Base-by-base conservation (phyloP, 2,113 vertebrate genomes). In the Mola mola region DNA sequence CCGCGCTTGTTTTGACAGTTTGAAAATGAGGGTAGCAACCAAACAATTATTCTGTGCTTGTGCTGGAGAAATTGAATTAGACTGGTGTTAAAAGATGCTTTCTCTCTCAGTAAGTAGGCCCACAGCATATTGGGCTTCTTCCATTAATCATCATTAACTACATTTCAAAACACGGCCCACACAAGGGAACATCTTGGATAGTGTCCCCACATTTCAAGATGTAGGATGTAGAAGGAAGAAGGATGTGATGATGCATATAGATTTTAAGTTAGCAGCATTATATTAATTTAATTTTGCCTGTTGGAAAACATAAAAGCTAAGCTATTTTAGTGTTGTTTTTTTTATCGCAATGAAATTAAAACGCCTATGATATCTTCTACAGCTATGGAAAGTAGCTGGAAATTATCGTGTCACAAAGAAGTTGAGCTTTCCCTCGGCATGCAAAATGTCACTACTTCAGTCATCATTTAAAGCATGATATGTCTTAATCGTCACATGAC, bases 1-100 rank as follows among this genome's bases (percentile, higher is more conserved):
- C 31, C 57, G 61, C 3, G 2, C 29, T 37, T 75, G 26, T 53
- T 64, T 57, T 69, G 58, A 78, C 66, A 68, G 61, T 59, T 46
- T 64, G 58, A 53, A 56, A 68, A 71, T 57, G 48, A 67, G 62
- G 44, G 51, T 7, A 36, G 58, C 25, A 29, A 31, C 28, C 49
- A 52, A 69, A 43, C 17, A 1, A 71, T 65, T 57, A 63, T 40
- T 51, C 36, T 25, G 5, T 8, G 28, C 16, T 49, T 31, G 21
- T 76, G 33, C 36, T 40, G 47, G 36, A 38, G 56, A 33, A 44
- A 59, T 56, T 0, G 41, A 73, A 73, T 62, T 33, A 62, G 17
- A 61, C 46, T 47, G 28, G 40, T 20, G 10, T 47, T 61, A 58
- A 66, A 67, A 63, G 46, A 11, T 8, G 19, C n/a, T 58, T 59